Evolutionary conservation across 92 coral and sea anemone species (phyloP).

Genomic region (Phenganax stokvisi): DNA sequence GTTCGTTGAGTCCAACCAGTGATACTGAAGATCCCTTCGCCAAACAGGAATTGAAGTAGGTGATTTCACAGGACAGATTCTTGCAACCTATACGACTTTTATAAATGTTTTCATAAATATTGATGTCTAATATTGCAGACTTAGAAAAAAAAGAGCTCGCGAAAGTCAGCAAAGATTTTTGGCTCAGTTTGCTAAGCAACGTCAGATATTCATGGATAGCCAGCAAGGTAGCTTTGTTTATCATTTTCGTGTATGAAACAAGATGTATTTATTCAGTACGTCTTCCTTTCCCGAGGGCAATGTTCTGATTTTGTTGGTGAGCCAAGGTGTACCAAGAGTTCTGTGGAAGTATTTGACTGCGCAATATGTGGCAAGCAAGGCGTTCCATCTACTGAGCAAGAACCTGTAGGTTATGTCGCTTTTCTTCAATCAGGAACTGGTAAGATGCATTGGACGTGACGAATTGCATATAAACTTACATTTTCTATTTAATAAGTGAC

Average conservation of each 20-base stretch:
- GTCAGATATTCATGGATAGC: constrained; percentile 73
- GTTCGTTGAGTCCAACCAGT: constrained; percentile 53
- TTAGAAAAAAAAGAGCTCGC: constrained; percentile 80
- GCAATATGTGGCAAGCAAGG: constrained; percentile 90
- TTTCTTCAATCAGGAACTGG: constrained; percentile 87
- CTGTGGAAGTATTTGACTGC: constrained; percentile 67
- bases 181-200: constrained; percentile 83
- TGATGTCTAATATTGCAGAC: background rate
- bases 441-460: constrained; percentile 21
- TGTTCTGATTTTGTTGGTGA: constrained; percentile 8
- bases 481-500: too few species aligned
- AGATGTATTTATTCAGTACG: background rate
- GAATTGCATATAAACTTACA: background rate
- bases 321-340: background rate
- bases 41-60: constrained; percentile 63
- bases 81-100: background rate
- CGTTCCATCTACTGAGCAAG: constrained; percentile 67
- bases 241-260: background rate
- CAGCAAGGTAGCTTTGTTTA: background rate
- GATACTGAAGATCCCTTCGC: constrained; percentile 62
- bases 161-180: constrained; percentile 84
- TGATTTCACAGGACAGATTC: background rate
- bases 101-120: background rate
- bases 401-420: constrained; percentile 81
- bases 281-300: constrained; percentile 1